Evolutionary conservation across 2,113 vertebrate genomes (phyloP).

Genomic region (Tiliqua scincoides): DNA sequence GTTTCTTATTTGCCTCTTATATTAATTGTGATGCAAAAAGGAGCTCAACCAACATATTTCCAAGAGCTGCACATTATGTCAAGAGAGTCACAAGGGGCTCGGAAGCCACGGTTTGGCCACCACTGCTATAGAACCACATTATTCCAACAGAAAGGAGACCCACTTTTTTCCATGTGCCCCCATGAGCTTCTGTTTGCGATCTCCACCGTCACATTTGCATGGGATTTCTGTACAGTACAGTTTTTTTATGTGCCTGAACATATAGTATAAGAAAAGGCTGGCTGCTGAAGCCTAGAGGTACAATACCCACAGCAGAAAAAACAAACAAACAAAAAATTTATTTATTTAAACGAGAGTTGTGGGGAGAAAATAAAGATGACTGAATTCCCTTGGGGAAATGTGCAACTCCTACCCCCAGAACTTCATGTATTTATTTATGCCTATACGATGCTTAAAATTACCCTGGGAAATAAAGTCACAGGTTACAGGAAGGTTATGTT

Average conservation of each 20-base stretch:
- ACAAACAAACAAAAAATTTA: no score
- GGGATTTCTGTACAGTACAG: neutral
- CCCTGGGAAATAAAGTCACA: conserved; percentile 13
- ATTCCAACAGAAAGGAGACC: neutral
- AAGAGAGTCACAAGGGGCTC: no score
- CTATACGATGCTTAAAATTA: neutral
- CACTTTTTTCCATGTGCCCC: neutral
- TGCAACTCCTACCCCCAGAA: neutral
- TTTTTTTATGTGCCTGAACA: neutral
- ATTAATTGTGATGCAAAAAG: no score
- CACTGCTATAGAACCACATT: neutral
- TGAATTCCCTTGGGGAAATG: neutral
- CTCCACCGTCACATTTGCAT: no score
- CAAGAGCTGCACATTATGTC: no score
- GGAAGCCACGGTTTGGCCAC: no score
- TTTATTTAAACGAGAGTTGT: neutral
- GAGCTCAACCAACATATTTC: no score
- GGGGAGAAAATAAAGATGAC: neutral
- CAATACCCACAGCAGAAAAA: neutral
- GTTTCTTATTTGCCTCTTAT: no score
- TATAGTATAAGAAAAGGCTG: neutral
- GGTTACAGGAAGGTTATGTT: conserved; percentile 12
- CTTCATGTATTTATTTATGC: neutral
- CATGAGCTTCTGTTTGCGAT: neutral
- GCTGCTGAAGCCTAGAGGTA: neutral